Conservation (phyloP, 2,888 invertebrate genomes). For the Craniophora ligustri region DNA sequence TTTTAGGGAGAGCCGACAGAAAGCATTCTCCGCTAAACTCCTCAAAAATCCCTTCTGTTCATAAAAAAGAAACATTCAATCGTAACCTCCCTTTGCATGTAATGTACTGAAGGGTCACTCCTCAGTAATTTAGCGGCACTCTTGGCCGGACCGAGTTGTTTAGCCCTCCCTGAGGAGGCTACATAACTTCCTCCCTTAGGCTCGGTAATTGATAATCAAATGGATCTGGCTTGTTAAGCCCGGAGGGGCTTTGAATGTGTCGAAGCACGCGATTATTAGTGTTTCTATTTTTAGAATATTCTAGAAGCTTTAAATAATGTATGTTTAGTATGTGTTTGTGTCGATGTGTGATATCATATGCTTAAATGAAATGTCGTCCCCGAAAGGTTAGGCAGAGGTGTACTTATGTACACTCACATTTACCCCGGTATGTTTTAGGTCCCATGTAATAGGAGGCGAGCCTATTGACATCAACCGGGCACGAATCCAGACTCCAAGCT, state of each 20-base stretch:
- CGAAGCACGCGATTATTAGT: constrained; percentile 10
- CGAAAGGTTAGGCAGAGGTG: too few species aligned
- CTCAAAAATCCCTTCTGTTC: constrained; percentile 19
- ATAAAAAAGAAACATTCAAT: constrained; percentile 51
- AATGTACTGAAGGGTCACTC: constrained; percentile 41
- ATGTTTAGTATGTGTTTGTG: too few species aligned
- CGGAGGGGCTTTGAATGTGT: constrained; percentile 19
- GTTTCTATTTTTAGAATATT: constrained; percentile 7
- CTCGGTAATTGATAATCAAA: constrained; percentile 56
- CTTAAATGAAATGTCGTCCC: too few species aligned
- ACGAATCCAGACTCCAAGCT: too few species aligned
- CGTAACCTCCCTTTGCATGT: constrained; percentile 39
- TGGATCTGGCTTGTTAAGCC: constrained; percentile 15
- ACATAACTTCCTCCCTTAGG: constrained; percentile 26
- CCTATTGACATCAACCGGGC: too few species aligned
- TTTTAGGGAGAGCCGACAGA: not conserved
- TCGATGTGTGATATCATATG: too few species aligned
- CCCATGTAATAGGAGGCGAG: too few species aligned
- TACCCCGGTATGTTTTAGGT: too few species aligned
- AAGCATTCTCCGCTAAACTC: not conserved
- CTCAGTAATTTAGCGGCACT: constrained; percentile 50
- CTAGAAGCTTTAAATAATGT: too few species aligned
- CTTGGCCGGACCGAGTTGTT: constrained; percentile 47
- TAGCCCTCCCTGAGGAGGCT: constrained; percentile 40
- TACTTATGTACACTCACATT: too few species aligned